Conservation (phyloP, 2,888 invertebrate genomes). For the Chouioia cunea region DNA sequence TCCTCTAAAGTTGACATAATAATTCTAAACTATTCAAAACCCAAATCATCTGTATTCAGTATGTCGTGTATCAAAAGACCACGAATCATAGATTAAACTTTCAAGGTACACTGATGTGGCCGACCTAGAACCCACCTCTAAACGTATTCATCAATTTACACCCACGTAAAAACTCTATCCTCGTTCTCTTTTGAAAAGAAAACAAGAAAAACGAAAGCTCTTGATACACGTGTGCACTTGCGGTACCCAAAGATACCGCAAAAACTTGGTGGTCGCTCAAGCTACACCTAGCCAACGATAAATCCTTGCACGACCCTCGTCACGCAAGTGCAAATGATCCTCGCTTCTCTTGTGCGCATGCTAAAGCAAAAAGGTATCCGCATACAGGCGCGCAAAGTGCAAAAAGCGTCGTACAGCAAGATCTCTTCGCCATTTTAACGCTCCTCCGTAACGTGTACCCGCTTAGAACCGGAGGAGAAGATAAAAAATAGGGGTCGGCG, state of each 20-base stretch:
- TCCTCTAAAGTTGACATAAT: too few relatives aligned
- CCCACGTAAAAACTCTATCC: constrained; percentile 36
- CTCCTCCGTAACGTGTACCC: constrained; percentile 8
- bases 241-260: neutral
- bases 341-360: neutral
- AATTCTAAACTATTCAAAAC: too few relatives aligned
- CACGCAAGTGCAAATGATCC: constrained; percentile 43
- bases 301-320: constrained; percentile 45
- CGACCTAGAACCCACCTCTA: neutral
- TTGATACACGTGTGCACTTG: too few relatives aligned
- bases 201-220: neutral
- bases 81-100: constrained; percentile 41
- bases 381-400: constrained; percentile 7
- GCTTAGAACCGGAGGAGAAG: constrained; percentile 18
- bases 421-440: constrained; percentile 42
- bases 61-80: constrained; percentile 20
- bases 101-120: constrained; percentile 20
- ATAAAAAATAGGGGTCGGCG: neutral
- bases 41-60: neutral
- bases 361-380: neutral
- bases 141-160: constrained; percentile 45
- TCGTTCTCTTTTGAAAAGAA: neutral
- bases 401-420: constrained; percentile 25
- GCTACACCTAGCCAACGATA: constrained; percentile 30
- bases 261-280: constrained; percentile 13